Conservation (phyloP, 2,888 invertebrate species). For the Azorinus chamasolen region DNA sequence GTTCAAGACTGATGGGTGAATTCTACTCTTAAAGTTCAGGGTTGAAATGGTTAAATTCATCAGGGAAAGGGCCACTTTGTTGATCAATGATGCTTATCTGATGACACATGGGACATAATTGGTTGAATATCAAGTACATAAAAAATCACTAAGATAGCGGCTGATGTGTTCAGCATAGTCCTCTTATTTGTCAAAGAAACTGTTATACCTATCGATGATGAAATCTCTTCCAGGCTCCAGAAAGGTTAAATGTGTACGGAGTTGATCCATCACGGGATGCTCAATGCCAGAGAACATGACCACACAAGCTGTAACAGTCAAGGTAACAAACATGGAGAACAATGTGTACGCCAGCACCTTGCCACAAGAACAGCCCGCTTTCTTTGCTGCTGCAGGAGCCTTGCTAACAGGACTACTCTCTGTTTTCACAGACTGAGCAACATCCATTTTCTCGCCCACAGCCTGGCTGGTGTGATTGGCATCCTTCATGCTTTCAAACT, state of each 20-base stretch:
- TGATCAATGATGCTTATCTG: background rate
- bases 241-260: constrained; percentile 73
- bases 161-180: background rate
- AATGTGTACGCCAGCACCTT: constrained; percentile 69
- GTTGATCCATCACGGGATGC: constrained; percentile 73
- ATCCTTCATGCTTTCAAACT: constrained; percentile 67
- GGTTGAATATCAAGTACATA: constrained; percentile 6
- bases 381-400: constrained; percentile 34
- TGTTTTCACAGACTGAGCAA: constrained; percentile 38
- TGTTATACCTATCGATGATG: constrained; percentile 61
- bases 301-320: constrained; percentile 70
- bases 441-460: constrained; percentile 32
- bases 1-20: too few relatives aligned
- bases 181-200: constrained; percentile 42
- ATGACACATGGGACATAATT: constrained; percentile 5
- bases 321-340: constrained; percentile 72
- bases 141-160: background rate
- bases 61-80: too few relatives aligned
- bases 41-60: too few relatives aligned
- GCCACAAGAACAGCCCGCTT: constrained; percentile 63
- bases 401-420: constrained; percentile 29
- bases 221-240: constrained; percentile 77
- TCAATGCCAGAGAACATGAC: constrained; percentile 77
- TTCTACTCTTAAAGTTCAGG: too few relatives aligned
- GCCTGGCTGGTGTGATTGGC: constrained; percentile 65